Evolutionary conservation across 2,888 invertebrate genomes (phyloP), one percentile per base, ranked within the genome.

Genomic region (Zonitis immaculata): DNA sequence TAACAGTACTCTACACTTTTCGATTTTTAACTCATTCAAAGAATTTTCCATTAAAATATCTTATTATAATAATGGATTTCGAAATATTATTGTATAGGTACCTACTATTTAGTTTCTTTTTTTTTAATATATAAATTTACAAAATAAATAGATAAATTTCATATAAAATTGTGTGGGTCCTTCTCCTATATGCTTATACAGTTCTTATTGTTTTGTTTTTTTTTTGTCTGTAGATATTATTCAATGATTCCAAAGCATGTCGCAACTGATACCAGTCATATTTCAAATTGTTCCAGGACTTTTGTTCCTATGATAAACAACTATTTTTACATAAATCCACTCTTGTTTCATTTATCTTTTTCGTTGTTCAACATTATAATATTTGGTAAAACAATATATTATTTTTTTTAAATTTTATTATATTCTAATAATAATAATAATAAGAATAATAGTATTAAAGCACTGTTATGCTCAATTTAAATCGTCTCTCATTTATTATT

Each of bases 41-140:
- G 54, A 54, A 54, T 54, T 51, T 42, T 39, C 51, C 54, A 54
- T 54, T 51, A 54, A 54, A 54, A 54, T 54, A 28, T 54, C 51
- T 51, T 32, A 54, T 54, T 54, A 50, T 54, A 52, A 32, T 42
- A n/a, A n/a, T n/a, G 30, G 43, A 47, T 54, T 54, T 54, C 54
- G 50, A 54, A 54, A 54, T 48, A n/a, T n/a, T n/a, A n/a, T n/a
- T n/a, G n/a, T n/a, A n/a, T n/a, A n/a, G n/a, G n/a, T n/a, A n/a
- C 35, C 43, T 30, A 16, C 46, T 47, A 52, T 52, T 47, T 14
- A 14, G 14, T 14, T 32, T 32, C 14, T 32, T 14, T 32, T 5
- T 25, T 5, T 25, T 5, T 25, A 25, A n/a, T 30, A 12, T 12
- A 14, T 30, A 32, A 5, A 25, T 42, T 14, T 35, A 27, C 16